Percentiles rank a stretch among this genome's conserved stretches.
phyloP scores from a whole-genome alignment of 2,888 invertebrate species.

The Calameuta pallipes region DNA sequence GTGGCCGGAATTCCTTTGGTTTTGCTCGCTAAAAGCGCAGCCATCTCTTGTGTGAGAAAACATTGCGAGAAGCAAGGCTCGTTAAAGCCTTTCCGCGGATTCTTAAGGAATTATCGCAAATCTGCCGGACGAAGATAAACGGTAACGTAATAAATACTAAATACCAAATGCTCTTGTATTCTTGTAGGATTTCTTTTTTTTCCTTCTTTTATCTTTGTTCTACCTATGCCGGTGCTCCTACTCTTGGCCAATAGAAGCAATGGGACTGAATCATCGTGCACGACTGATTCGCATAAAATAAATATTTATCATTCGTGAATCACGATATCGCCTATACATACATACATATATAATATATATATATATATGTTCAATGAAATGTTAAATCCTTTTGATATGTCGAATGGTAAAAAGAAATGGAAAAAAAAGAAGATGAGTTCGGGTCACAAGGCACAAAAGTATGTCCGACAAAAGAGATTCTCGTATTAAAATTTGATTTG shows the following conservation, averaged over 20 bases:
- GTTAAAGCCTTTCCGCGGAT: background rate
- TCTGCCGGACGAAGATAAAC: background rate
- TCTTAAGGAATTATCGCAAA: background rate
- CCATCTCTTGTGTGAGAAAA: background rate
- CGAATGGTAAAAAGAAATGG: background rate
- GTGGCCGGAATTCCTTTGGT: conserved; percentile 36
- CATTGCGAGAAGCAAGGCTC: background rate
- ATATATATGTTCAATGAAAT: background rate
- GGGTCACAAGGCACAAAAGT: background rate
- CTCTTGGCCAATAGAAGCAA: background rate
- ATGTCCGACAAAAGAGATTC: background rate
- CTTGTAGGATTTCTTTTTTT: background rate
- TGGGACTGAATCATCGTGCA: conserved; percentile 33
- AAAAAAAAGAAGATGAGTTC: background rate
- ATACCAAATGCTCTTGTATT: background rate
- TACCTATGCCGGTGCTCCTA: background rate
- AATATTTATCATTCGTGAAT: conserved; percentile 44
- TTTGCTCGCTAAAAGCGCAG: conserved; percentile 31
- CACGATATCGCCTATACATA: conserved; percentile 20
- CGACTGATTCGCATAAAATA: conserved; percentile 40
- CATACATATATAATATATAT: background rate
- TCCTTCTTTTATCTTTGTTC: background rate
- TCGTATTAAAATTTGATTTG: background rate
- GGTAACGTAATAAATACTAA: background rate
- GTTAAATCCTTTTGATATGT: background rate